These are phyloP conservation scores for Eulemur albifrons DNA, from an alignment of 2,797 vertebrate species.

Conservation along the genomic window DNA sequence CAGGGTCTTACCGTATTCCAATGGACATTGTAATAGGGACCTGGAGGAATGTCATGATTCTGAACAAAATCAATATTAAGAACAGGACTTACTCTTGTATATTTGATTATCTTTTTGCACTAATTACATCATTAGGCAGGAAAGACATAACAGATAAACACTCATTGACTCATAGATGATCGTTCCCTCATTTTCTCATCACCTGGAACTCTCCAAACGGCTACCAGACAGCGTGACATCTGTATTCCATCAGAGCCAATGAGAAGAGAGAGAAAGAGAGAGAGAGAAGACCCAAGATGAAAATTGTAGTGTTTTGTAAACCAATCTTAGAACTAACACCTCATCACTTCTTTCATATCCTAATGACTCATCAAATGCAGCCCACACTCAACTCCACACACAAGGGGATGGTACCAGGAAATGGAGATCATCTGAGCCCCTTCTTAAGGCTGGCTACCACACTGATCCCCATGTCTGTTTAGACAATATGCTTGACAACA, in stretches of 20 bases:
- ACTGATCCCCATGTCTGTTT: not conserved
- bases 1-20: not conserved
- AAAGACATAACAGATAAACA: not conserved
- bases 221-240: not conserved
- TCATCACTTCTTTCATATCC: not conserved
- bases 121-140: not conserved
- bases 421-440: not conserved
- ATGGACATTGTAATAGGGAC: not conserved
- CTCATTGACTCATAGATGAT: not conserved
- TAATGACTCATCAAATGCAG: not conserved
- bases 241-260: not conserved
- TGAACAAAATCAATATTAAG: not conserved
- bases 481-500: not conserved
- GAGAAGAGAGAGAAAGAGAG: not conserved
- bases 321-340: not conserved
- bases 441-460: fast-evolving
- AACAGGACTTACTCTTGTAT: not conserved
- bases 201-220: not conserved
- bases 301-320: not conserved
- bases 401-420: not conserved
- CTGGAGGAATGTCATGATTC: not conserved
- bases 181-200: not conserved
- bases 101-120: not conserved
- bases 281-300: not conserved
- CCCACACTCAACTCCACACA: not conserved